phyloP scores from a whole-genome alignment of 2,888 invertebrate species.

The Ophioninae sp. region DNA sequence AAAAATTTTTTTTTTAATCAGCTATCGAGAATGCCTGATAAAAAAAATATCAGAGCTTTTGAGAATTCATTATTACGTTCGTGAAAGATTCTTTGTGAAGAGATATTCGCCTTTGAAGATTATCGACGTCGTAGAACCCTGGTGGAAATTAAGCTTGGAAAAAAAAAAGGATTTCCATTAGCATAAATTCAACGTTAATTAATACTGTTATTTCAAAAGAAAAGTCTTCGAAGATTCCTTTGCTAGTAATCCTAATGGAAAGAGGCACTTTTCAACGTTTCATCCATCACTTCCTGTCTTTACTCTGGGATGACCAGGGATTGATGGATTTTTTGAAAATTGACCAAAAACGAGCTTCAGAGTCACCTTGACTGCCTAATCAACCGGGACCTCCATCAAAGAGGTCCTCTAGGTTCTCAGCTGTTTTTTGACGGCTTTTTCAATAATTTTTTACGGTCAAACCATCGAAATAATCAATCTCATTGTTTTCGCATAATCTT shows the following conservation, averaged over 20 bases:
- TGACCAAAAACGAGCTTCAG: background rate
- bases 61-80: background rate
- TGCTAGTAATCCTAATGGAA: background rate
- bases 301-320: background rate
- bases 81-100: background rate
- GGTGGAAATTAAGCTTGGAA: background rate
- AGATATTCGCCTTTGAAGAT: constrained; percentile 19
- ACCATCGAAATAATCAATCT: no score
- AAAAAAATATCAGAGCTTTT: background rate
- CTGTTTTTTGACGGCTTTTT: no score
- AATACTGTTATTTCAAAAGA: constrained; percentile 19
- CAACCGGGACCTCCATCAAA: background rate
- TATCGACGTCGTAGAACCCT: constrained; percentile 7
- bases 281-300: background rate
- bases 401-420: no score
- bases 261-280: background rate
- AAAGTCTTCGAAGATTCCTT: constrained; percentile 10
- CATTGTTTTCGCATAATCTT: no score
- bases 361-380: background rate
- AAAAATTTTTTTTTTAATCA: background rate
- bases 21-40: background rate
- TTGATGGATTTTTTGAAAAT: background rate
- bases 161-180: background rate
- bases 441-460: no score
- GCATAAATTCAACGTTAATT: constrained; percentile 34